These are phyloP conservation scores for Drosophila mettleri DNA, from an alignment of 2,888 invertebrate genomes.

Conservation along the genomic window DNA sequence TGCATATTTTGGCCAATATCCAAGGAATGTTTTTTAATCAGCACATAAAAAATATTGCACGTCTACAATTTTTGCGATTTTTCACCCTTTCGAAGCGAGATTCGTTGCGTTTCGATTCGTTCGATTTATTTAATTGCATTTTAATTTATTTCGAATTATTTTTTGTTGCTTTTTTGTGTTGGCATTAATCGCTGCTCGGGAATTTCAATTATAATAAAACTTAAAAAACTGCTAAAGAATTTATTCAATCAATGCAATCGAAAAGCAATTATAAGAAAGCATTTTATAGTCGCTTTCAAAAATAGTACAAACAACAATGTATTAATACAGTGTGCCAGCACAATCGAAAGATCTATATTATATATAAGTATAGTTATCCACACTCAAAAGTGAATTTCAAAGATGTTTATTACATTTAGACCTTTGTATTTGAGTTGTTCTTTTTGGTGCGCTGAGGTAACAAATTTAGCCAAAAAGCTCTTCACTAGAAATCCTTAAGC, in stretches of 20 bases:
- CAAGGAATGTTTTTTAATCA: slow-evolving; percentile 84
- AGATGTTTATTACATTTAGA: slow-evolving; percentile 17
- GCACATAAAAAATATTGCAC: slow-evolving; percentile 82
- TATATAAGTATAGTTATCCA: slow-evolving; percentile 5
- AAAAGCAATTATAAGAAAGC: slow-evolving; percentile 79
- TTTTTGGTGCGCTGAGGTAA: slow-evolving; percentile 18
- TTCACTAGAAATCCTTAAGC: slow-evolving; percentile 73
- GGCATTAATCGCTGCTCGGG: slow-evolving; percentile 80
- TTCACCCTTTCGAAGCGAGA: slow-evolving; percentile 32
- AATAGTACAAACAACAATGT: slow-evolving; percentile 27
- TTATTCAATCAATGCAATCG: slow-evolving; percentile 79
- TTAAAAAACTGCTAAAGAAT: slow-evolving; percentile 72
- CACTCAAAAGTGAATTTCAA: slow-evolving; percentile 13
- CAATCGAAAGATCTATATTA: slow-evolving; percentile 4
- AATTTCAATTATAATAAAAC: slow-evolving; percentile 83
- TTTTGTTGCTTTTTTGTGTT: slow-evolving; percentile 63
- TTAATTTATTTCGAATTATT: slow-evolving; percentile 83
- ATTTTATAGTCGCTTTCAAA: slow-evolving; percentile 74
- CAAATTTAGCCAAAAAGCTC: slow-evolving; percentile 55
- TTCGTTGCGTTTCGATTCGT: slow-evolving; percentile 51
- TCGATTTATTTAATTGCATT: slow-evolving; percentile 82
- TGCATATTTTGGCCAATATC: slow-evolving; percentile 84
- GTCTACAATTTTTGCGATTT: slow-evolving; percentile 75
- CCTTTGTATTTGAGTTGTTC: slow-evolving; percentile 15
- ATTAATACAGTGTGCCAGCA: not conserved